Conservation (phyloP, 2,797 vertebrate genomes). For the Hippopotamyrus pictus region DNA sequence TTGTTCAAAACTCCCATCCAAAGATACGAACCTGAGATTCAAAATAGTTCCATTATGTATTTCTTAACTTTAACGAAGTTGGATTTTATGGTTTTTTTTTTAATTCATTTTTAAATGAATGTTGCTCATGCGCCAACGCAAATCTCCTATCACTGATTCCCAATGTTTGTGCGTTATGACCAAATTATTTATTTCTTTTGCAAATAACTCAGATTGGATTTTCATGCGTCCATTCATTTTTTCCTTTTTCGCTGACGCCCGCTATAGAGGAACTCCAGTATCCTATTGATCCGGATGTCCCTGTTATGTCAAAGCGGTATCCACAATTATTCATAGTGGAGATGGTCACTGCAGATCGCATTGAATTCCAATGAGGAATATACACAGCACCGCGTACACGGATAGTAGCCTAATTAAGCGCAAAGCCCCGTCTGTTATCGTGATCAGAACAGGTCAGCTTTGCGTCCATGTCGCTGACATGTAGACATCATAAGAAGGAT, state of each 20-base stretch:
- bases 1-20: not conserved
- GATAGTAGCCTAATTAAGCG: not conserved
- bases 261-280: constrained; percentile 26
- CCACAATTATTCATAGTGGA: constrained; percentile 52
- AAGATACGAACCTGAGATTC: not conserved
- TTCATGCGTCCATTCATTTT: constrained; percentile 8
- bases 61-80: not conserved
- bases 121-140: not conserved
- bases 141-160: not conserved
- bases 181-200: not conserved
- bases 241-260: not conserved
- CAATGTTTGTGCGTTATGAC: not conserved
- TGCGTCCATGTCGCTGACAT: constrained; percentile 20
- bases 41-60: not conserved
- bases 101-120: not conserved
- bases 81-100: not conserved
- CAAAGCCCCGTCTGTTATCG: not conserved
- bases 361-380: constrained; percentile 53
- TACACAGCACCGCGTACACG: constrained; percentile 29
- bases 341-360: constrained; percentile 44
- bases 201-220: not conserved
- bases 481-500: not conserved
- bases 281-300: constrained; percentile 53
- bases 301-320: constrained; percentile 54
- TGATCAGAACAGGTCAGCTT: constrained; percentile 20